Evolutionary conservation across 2,797 vertebrate genomes (phyloP).

Genomic region (Leucoraja ocellata): DNA sequence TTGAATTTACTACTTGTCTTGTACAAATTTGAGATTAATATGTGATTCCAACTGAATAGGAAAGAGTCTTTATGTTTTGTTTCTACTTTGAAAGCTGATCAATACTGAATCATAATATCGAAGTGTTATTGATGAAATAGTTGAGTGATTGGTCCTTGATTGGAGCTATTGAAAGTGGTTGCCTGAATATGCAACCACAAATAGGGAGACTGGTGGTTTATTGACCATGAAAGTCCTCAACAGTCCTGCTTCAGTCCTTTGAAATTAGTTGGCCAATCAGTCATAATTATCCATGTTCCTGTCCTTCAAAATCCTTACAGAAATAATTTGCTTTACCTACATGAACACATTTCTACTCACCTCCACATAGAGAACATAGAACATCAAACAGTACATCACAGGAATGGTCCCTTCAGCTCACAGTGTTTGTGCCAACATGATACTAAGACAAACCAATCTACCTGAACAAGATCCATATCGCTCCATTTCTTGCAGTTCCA

Average conservation of each 20-base stretch:
- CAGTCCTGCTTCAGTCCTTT: background rate
- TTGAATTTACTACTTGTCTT: background rate
- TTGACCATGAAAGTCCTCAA: background rate
- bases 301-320: background rate
- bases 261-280: background rate
- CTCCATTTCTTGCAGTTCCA: too few relatives aligned
- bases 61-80: background rate
- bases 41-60: background rate
- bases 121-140: background rate
- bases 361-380: too few relatives aligned
- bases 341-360: too few relatives aligned
- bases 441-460: too few relatives aligned
- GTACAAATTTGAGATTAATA: background rate
- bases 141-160: background rate
- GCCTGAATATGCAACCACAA: background rate
- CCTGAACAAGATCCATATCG: too few relatives aligned
- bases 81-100: background rate
- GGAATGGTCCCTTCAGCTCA: too few relatives aligned
- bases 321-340: too few relatives aligned
- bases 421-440: too few relatives aligned
- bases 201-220: background rate
- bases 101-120: background rate
- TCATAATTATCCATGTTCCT: background rate
- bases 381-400: too few relatives aligned
- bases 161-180: background rate